Evolutionary conservation across 2,797 vertebrate species (phyloP).

Genomic region (Coregonus suidteri): DNA sequence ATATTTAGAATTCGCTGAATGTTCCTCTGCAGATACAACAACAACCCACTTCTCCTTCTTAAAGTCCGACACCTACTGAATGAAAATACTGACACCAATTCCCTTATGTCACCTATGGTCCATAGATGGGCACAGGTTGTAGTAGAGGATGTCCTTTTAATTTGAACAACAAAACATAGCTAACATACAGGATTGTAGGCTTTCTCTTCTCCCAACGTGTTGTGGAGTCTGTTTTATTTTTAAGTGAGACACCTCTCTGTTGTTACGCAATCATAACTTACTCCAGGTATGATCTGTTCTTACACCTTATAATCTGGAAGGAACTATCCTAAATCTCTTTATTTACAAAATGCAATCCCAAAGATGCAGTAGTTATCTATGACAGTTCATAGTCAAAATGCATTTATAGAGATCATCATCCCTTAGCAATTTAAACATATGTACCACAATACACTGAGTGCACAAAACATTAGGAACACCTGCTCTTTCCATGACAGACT

Average conservation of each 20-base stretch:
- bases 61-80: neutral
- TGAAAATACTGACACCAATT: neutral
- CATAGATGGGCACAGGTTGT: neutral
- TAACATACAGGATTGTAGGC: neutral
- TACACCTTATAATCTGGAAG: neutral
- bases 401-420: neutral
- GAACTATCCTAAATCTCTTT: neutral
- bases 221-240: neutral
- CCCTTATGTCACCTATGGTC: neutral
- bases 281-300: neutral
- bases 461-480: neutral
- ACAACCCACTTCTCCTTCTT: neutral
- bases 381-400: neutral
- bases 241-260: neutral
- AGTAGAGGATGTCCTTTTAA: too few relatives aligned
- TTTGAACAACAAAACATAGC: too few relatives aligned
- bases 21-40: constrained; percentile 7
- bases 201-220: neutral
- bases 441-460: neutral
- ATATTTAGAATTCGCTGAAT: neutral
- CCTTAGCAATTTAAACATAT: neutral
- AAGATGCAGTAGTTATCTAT: neutral
- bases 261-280: neutral
- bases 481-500: too few relatives aligned
- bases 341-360: neutral